Evolutionary conservation across 2,888 invertebrate genomes (phyloP), one percentile per base, ranked within the genome.

Genomic region (Exocentrus adspersus): DNA sequence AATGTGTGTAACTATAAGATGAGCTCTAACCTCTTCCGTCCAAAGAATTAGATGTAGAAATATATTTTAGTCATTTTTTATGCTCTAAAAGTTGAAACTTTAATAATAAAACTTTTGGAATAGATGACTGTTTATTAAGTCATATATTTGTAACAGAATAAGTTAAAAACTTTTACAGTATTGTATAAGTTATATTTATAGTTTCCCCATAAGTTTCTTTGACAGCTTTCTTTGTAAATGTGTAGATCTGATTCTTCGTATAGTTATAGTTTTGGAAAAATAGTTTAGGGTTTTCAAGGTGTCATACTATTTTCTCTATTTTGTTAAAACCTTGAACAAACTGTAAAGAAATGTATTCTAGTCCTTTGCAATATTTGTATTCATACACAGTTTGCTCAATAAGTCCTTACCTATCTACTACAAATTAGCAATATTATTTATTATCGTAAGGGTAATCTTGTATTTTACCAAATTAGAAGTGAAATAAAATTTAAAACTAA

Each of bases 301-400:
- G 48, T 54, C 21, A 53, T 19, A 52, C 64, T 71, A 71, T 70
- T 71, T 72, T 72, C 71, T 73, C 67, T 73, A 71, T 67, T 68
- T 51, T 61, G 60, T 54, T 52, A 60, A 61, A 56, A 67, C 65
- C 64, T 71, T 71, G 61, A 68, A 72, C 68, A 70, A 74, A 69
- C 70, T 75, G 72, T 75, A 72, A 72, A 70, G 62, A 71, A 62
- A 65, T 73, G 71, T 77, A 75, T 74, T 77, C 77, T 77, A 78
- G 77, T 78, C 77, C 69, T 74, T 74, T 75, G 75, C 75, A 76
- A 75, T 76, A 75, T 74, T 72, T 77, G 75, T 76, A 76, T 71
- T 65, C 70, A 72, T 73, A 74, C 72, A 76, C 75, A 75, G 75
- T 78, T 76, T 77, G 77, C 77, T 78, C 77, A 78, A 77, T 46